Conservation (phyloP, 2,888 invertebrate genomes). For the Caenorhabditis sp. region DNA sequence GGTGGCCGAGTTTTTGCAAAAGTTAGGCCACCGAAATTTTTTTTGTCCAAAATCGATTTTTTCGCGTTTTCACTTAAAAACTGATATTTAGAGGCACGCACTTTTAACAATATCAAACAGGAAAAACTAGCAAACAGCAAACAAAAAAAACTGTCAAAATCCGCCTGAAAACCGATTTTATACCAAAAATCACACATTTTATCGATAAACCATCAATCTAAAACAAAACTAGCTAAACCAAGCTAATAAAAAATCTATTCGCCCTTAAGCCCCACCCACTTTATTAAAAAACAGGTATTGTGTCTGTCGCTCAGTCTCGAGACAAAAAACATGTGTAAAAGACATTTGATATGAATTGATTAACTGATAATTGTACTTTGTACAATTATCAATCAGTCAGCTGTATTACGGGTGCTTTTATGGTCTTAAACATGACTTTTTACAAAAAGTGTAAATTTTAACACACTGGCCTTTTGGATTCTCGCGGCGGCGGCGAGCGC, state of each 20-base stretch:
- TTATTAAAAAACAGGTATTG: slow-evolving; percentile 5
- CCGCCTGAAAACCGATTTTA: background rate
- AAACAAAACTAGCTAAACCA: slow-evolving; percentile 4
- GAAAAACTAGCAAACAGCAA: background rate
- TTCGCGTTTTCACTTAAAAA: background rate
- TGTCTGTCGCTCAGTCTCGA: background rate
- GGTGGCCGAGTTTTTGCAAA: background rate
- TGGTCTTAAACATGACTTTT: background rate
- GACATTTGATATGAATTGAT: no score
- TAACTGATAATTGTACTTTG: background rate
- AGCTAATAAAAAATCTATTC: background rate
- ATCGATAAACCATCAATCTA: background rate
- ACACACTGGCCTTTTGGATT: no score
- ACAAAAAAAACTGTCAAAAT: background rate
- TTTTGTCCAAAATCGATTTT: no score
- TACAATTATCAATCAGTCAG: background rate
- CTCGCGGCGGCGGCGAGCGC: background rate
- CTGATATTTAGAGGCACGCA: background rate
- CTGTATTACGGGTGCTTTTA: no score
- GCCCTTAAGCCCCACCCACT: background rate
- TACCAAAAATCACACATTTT: slow-evolving; percentile 7
- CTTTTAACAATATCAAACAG: no score
- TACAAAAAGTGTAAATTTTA: background rate
- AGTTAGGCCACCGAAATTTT: background rate
- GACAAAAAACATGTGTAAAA: background rate